These are phyloP conservation scores for Bombyx huttoni DNA, from an alignment of 2,888 invertebrate species.

Conservation along the genomic window DNA sequence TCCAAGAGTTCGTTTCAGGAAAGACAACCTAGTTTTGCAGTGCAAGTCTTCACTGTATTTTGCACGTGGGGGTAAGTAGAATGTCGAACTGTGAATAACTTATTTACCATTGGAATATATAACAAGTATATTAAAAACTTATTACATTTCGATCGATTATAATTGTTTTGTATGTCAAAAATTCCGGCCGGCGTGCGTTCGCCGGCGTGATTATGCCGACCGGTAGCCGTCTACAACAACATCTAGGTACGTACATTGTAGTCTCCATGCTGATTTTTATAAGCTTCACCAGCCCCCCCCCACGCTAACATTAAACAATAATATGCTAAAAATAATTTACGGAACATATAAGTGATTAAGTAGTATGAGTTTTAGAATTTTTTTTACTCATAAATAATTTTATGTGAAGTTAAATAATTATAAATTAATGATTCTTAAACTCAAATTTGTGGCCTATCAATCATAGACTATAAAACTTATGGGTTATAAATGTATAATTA, in stretches of 20 bases:
- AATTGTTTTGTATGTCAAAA: neutral
- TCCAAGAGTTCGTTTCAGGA: neutral
- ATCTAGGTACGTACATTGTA: neutral
- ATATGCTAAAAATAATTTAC: neutral
- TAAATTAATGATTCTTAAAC: no score
- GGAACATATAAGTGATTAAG: no score
- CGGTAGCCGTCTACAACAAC: constrained; percentile 15
- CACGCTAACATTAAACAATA: neutral
- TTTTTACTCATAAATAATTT: no score
- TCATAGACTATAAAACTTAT: no score
- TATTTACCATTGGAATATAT: no score
- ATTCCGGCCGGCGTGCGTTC: constrained; percentile 22
- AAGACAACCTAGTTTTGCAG: neutral
- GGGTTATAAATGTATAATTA: no score
- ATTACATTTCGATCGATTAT: neutral
- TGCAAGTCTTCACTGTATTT: neutral
- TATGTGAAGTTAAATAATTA: no score
- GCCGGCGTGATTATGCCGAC: constrained; percentile 16
- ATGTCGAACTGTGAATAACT: neutral
- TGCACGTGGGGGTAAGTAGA: neutral
- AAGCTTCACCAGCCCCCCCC: neutral
- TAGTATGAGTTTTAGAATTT: no score
- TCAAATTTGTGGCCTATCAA: no score
- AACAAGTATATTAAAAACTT: neutral
- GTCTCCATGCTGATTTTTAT: neutral